Base-by-base conservation (phyloP, 1,140 invertebrate species). In the Pseudobourletiella spinata region DNA sequence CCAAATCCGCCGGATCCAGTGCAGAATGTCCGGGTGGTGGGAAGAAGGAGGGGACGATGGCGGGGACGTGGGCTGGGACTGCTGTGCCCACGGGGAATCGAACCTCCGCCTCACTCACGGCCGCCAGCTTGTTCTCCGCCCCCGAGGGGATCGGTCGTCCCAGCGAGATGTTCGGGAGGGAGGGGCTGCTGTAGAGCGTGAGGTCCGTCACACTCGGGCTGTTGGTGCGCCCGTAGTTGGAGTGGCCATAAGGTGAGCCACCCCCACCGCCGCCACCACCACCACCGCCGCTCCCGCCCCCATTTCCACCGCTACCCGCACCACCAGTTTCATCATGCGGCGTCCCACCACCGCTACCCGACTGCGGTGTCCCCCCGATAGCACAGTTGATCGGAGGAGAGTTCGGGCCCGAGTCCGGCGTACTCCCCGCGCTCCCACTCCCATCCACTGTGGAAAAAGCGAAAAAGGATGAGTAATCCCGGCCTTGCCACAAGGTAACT, bases 81-180 rank as follows among this genome's bases (percentile, higher is more conserved):
- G 43, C 25, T 43, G 28, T 35, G 22, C 29, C 84, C 59, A 83
- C 83, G 1, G 86, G 84, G 0, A 86, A 85, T 59, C 87, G 78
- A 1, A 88, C 79, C 71, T 89, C 86, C 22, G 86, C 86, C 72
- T 91, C 88, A n/a, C 86, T 86, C 18, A 86, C 82, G 8, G 81
- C 78, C 2, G 82, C 77, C 44, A 83, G 71, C 74, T 82, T 82
- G 26, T 66, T 70, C 22, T 70, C 68, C 68, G 66, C 65, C 51
- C 62, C 69, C 26, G 76, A 72, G 46, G 74, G 73, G 48, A 74
- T 81, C 63, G 90, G 89, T 72, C 88, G 80, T 39, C 90, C 92
- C 62, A 96, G 78, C 39, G 91, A 94, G 71, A 97, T 96, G 78
- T 96, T 96, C 63, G 94, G 92, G 84, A 96, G 85, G 69, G 92